Percentiles rank a stretch among this genome's conserved stretches.
These are phyloP conservation scores for Phylloscopus trochilus DNA, from an alignment of 2,113 vertebrate species.

Conservation along the genomic window DNA sequence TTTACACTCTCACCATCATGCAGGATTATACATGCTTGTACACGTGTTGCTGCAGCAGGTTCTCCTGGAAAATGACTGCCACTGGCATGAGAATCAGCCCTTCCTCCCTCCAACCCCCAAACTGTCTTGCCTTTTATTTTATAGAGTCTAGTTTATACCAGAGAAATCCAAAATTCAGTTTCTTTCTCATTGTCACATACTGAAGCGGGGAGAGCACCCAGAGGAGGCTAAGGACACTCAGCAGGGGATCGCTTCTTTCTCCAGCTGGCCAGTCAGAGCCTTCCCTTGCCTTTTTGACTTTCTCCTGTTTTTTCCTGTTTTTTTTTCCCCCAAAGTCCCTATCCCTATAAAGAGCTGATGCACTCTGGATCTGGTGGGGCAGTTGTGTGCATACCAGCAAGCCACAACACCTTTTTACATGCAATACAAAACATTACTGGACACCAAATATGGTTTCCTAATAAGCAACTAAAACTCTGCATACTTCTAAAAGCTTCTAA, in stretches of 20 bases:
- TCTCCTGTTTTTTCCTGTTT: not conserved
- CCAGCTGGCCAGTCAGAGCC: not conserved
- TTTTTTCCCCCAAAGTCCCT: not conserved
- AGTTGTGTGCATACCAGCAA: accelerated
- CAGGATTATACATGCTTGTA: not conserved
- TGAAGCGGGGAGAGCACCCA: not conserved
- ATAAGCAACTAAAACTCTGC: not conserved
- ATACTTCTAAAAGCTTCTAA: not conserved
- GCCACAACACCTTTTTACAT: not conserved
- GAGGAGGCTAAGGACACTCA: not conserved
- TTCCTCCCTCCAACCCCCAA: not conserved
- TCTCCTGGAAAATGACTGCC: not conserved
- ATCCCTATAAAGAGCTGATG: not conserved
- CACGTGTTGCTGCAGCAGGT: not conserved
- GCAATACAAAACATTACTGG: not conserved
- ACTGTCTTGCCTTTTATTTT: not conserved
- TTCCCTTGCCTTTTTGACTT: not conserved
- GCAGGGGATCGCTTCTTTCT: not conserved
- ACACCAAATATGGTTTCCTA: not conserved
- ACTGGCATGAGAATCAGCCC: not conserved
- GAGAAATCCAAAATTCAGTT: not conserved
- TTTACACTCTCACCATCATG: accelerated
- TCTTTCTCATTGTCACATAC: accelerated
- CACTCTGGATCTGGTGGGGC: not conserved
- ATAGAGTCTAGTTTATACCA: not conserved